Base-by-base conservation (phyloP, 1,140 invertebrate genomes). In the Adelges cooleyi region DNA sequence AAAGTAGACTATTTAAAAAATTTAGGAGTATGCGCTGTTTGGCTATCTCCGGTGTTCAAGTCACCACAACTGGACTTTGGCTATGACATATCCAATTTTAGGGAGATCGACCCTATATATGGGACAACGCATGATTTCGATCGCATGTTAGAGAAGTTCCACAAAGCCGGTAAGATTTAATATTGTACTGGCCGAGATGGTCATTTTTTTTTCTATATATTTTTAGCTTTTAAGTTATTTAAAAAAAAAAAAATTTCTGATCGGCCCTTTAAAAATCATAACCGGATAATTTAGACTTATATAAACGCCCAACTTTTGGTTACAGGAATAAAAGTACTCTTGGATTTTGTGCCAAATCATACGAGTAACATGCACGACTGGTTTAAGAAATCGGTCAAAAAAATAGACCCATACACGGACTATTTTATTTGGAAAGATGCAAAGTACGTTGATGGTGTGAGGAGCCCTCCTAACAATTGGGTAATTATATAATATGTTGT, bases 291-390 rank as follows among this genome's bases (percentile, higher is more conserved):
- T n/a, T n/a, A n/a, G n/a, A n/a, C n/a, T n/a, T n/a, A n/a, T n/a
- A n/a, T n/a, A n/a, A n/a, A n/a, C n/a, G n/a, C n/a, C n/a, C n/a
- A 29, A 18, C 15, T 69, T 29, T 66, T 38, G 52, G 5, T 66
- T 65, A 23, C 51, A 85, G 87, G 81, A 67, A 80, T 92, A 46
- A 87, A 86, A 74, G 72, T 93, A 2, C 77, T 93, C 17, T 71
- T 93, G 73, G 91, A 94, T 72, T 84, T 92, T 70, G 84, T 92
- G n/a, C 89, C 89, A 6, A 92, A 92, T 75, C 88, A 92, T 72
- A 84, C 86, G 0, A 88, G 86, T 68, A 80, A 87, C 71, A 72
- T 86, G 67, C 85, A 87, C 68, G 74, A 80, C 53, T 92, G 90
- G 89, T 92, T 92, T 71, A 65, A 75, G 17, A 78, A 82, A 54